phyloP scores from a whole-genome alignment of 1,140 invertebrate genomes.

The Drosophila serrata region DNA sequence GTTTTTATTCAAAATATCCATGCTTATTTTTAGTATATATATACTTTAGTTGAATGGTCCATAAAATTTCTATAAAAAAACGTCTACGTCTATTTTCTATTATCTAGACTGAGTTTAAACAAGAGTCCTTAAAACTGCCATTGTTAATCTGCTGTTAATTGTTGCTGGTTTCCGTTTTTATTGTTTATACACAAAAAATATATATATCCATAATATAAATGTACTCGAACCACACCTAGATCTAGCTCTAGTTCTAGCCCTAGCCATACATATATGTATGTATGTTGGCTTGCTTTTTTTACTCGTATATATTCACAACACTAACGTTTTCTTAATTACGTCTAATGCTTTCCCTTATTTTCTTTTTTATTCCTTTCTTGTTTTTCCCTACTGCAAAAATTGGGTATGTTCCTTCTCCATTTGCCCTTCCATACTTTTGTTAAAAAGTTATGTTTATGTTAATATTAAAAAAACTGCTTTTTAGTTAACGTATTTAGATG shows the following conservation, averaged over 20 bases:
- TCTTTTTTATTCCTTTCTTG: background rate
- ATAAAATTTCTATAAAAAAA: slow-evolving; percentile 78
- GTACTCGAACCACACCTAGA: slow-evolving; percentile 36
- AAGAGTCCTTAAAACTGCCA: slow-evolving; percentile 22
- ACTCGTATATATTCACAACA: slow-evolving; percentile 78
- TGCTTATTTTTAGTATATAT: slow-evolving; percentile 58
- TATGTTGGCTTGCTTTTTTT: slow-evolving; percentile 36
- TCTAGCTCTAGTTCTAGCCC: slow-evolving; percentile 32
- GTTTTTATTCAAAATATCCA: slow-evolving; percentile 38
- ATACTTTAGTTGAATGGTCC: slow-evolving; percentile 64
- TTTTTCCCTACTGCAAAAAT: slow-evolving; percentile 41
- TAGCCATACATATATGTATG: slow-evolving; percentile 20
- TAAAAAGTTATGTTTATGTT: slow-evolving; percentile 44
- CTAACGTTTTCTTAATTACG: slow-evolving; percentile 76
- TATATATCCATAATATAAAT: slow-evolving; percentile 38
- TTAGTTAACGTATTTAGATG: slow-evolving; percentile 66
- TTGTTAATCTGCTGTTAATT: slow-evolving; percentile 28
- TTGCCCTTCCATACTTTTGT: slow-evolving; percentile 15
- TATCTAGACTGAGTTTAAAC: slow-evolving; percentile 15
- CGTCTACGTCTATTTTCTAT: slow-evolving; percentile 37
- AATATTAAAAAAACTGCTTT: slow-evolving; percentile 59
- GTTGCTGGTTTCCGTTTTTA: slow-evolving; percentile 45
- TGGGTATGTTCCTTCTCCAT: slow-evolving; percentile 8
- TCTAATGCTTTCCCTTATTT: slow-evolving; percentile 45
- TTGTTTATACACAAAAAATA: slow-evolving; percentile 59